Conservation (phyloP, 1,140 invertebrate species). For the Propsilocerus akamusi region DNA sequence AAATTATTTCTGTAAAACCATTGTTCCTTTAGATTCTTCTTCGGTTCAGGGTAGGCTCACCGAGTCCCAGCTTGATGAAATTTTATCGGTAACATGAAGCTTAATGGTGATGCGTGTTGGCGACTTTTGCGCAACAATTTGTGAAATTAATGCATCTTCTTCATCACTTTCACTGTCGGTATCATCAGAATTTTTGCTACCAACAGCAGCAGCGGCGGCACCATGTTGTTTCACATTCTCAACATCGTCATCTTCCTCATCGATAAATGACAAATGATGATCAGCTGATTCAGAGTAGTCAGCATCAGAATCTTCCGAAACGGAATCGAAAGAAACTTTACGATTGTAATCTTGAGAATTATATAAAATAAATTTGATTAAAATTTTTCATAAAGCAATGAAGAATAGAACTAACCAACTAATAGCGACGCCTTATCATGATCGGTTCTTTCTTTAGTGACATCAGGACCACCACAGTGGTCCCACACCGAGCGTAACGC, state of each 20-base stretch:
- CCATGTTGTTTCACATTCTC: no score
- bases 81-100: conserved; percentile 55
- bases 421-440: conserved; percentile 33
- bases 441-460: conserved; percentile 32
- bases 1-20: neutral
- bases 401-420: conserved; percentile 24
- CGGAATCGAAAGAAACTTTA: conserved; percentile 24
- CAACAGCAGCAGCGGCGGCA: conserved; percentile 12
- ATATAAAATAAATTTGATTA: conserved; percentile 13
- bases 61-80: conserved; percentile 63
- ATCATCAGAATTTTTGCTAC: conserved; percentile 18
- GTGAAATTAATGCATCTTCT: conserved; percentile 32
- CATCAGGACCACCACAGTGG: conserved; percentile 77
- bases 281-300: neutral
- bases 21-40: neutral
- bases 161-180: conserved; percentile 23
- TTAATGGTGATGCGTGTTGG: conserved; percentile 54
- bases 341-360: conserved; percentile 30
- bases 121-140: conserved; percentile 23
- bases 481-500: conserved; percentile 89
- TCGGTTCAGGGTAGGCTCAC: conserved; percentile 27
- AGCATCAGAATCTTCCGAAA: conserved; percentile 17
- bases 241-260: conserved; percentile 10
- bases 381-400: neutral
- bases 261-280: conserved; percentile 11